These are phyloP conservation scores for Microtus richardsoni DNA, from an alignment of 2,113 vertebrate genomes.

Conservation along the genomic window DNA sequence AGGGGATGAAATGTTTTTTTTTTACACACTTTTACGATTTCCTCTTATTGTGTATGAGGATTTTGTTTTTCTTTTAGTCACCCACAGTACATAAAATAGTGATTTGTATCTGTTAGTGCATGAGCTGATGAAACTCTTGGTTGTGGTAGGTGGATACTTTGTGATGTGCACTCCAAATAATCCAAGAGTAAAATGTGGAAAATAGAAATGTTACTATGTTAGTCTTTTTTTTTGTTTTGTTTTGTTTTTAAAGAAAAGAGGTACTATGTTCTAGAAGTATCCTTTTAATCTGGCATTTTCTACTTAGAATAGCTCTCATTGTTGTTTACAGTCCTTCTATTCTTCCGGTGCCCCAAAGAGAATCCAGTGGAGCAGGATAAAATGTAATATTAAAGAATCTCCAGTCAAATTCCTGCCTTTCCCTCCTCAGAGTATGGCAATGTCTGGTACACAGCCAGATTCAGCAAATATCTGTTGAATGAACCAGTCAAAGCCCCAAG, in stretches of 20 bases:
- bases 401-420: background rate
- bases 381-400: background rate
- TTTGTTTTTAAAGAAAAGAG: background rate
- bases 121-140: conserved; percentile 20
- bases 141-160: background rate
- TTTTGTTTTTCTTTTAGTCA: background rate
- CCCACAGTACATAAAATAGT: background rate
- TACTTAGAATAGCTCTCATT: conserved; percentile 12
- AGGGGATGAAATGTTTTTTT: background rate
- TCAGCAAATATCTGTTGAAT: conserved; percentile 31
- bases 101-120: background rate
- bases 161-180: background rate
- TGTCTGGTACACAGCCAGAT: background rate
- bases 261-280: background rate
- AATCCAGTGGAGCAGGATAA: background rate
- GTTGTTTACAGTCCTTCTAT: background rate
- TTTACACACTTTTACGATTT: background rate
- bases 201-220: background rate
- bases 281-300: conserved; percentile 32
- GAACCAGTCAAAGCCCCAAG: background rate
- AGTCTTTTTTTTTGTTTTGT: background rate
- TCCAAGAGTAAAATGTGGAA: conserved; percentile 27
- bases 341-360: conserved; percentile 8
- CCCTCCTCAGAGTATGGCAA: background rate
- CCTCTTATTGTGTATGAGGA: background rate